Conservation (phyloP, 2,113 vertebrate species). For the Tragelaphus scriptus region DNA sequence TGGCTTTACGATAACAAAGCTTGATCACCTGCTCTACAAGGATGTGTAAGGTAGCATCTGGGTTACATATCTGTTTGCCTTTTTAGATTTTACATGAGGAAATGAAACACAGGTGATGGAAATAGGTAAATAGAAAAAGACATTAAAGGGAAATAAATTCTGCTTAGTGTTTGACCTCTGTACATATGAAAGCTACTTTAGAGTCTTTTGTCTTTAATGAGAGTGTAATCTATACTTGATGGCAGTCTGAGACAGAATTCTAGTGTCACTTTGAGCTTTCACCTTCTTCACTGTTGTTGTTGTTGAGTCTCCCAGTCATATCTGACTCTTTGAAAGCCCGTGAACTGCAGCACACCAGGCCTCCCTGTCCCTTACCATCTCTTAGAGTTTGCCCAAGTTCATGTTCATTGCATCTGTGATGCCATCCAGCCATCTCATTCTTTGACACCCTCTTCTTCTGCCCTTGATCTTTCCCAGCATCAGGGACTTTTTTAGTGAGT, state of each 20-base stretch:
- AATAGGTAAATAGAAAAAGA: conserved; percentile 22
- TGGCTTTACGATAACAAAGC: not conserved
- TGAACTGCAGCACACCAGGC: not conserved
- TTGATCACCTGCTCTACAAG: not conserved
- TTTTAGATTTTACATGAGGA: conserved; percentile 27
- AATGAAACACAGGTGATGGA: conserved; percentile 9
- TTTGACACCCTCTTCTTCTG: not conserved
- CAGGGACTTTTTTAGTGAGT: not conserved
- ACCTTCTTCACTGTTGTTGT: not conserved
- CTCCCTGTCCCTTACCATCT: not conserved
- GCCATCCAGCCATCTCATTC: not conserved
- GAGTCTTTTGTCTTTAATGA: not conserved
- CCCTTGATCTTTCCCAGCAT: not conserved
- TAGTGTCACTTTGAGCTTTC: not conserved
- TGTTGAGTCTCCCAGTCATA: not conserved
- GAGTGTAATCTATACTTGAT: not conserved
- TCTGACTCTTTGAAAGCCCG: not conserved
- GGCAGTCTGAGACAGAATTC: conserved; percentile 13
- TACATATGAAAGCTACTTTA: conserved; percentile 8
- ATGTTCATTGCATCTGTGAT: not conserved
- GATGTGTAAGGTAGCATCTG: not conserved
- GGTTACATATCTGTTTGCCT: not conserved
- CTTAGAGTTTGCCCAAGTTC: not conserved
- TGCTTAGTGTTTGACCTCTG: not conserved
- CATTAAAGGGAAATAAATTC: conserved; percentile 16